Base-by-base conservation (phyloP, 2,113 vertebrate species). In the Pelmatolapia mariae region DNA sequence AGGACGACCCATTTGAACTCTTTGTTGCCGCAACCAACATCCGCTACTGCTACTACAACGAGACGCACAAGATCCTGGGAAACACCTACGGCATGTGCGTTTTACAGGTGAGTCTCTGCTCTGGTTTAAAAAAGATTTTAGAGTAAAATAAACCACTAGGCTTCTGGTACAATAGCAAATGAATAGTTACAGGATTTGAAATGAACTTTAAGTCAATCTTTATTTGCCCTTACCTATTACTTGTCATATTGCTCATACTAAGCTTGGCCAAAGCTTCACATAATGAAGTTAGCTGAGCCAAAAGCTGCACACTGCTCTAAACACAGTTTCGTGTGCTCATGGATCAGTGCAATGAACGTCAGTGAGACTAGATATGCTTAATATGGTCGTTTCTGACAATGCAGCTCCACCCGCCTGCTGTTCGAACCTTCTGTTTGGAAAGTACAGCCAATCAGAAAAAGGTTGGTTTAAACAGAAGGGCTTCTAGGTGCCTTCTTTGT, bases 1-100 rank as follows among this genome's bases (percentile, higher is more conserved):
- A 99, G 1, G 99, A 99, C 1, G 98, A 99, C 85, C 99, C 98
- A 1, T 99, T 99, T 9, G 99, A 99, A 82, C 95, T 99, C 22
- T 99, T 99, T 24, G 83, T 99, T 4, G 98, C 98, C 2, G 98
- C 98, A 5, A 99, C 99, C 12, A 99, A 98, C 95, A 99, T 99
- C 89, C 98, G 98, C 45, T 99, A 99, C 93, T 99, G 99, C 93
- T 99, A 99, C 95, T 99, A 99, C 96, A 99, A 97, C 0, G 99
- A 99, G 88, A 99, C 98, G 0, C 99, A 99, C 73, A 99, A 99
- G 93, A 98, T 99, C 87, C 96, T 99, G 18, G 99, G 99, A 16
- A 99, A 99, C 93, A 99, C 98, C 0, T 99, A 96, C 0, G 99
- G 99, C 89, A 99, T 99, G 99, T 99, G 98, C 43, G 96, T 99